Evolutionary conservation across 2,797 vertebrate species (phyloP).

Genomic region (Tauraco hartlaubi): DNA sequence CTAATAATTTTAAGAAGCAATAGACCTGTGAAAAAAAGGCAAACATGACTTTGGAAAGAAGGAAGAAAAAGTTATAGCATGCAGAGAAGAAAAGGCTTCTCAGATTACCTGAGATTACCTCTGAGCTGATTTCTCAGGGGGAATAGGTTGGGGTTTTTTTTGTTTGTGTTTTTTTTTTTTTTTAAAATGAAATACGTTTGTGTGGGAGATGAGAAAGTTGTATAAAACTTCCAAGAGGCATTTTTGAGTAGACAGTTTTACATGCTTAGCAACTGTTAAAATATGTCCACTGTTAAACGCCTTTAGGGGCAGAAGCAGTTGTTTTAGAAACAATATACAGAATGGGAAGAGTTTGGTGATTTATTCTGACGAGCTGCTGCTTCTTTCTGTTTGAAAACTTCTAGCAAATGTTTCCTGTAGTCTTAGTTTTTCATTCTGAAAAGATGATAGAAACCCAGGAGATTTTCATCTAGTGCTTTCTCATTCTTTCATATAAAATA

Average conservation of each 20-base stretch:
- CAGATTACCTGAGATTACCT: neutral
- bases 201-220: neutral
- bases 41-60: neutral
- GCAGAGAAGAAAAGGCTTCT: neutral
- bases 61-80: neutral
- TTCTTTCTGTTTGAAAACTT: neutral
- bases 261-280: neutral
- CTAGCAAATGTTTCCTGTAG: neutral
- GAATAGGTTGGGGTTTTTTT: neutral
- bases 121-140: neutral
- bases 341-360: neutral
- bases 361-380: neutral
- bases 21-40: neutral
- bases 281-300: neutral
- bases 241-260: neutral
- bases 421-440: neutral
- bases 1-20: neutral
- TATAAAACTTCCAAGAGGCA: neutral
- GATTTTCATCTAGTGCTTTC: neutral
- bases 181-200: fast-evolving
- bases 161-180: neutral
- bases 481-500: neutral
- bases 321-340: neutral
- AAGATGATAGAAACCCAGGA: neutral
- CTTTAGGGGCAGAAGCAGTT: neutral